Evolutionary conservation across 1,140 invertebrate species (phyloP), one percentile per base, ranked within the genome.

Genomic region (Medauroidea extradentata): DNA sequence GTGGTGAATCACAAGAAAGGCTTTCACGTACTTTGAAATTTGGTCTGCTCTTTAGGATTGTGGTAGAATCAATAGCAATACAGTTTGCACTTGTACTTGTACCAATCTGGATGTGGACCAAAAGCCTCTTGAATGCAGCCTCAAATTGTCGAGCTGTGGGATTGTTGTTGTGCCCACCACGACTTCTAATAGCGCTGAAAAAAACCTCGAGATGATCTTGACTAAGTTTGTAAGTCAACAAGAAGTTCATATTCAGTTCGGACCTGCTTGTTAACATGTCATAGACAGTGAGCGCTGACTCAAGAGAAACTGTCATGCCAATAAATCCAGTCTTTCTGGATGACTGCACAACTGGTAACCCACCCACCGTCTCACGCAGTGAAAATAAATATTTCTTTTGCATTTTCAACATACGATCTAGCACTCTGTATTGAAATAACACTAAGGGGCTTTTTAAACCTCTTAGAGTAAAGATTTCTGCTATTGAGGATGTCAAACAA

Each of bases 201-300:
- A 75, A 71, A 24, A 74, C 49, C 67, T 77, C 71, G 14, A 76
- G 23, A 57, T 75, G 69, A 68, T 76, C 70, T 62, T 75, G 72
- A 16, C 60, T 62, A 16, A 72, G 46, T 62, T 68, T 76, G 59
- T 73, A 74, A 9, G 66, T 65, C 49, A 53, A 34, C 34, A 57
- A 46, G 54, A 62, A 58, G 5, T 19, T 48, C 39, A 60, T 25
- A 11, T 58, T 58, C 9, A 18, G 9, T 24, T 52, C 27, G 4
- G 21, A 11, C 50, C 19, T 16, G 9, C 50, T 53, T 21, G 8
- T 3, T n/a, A 50, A 23, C 18, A 18, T 13, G 9, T 53, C 24
- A 53, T 38, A n/a, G 18, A 27, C 16, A n/a, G 16, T 11, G 18
- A 29, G 14, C 16, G 24, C 23, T 19, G 25, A 34, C 4, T 34